A percentile compares a stretch with the other conserved stretches of the same genome.
These are phyloP conservation scores for Leptobrachium ailaonicum DNA, from an alignment of 2,113 vertebrate genomes.

Conservation along the genomic window DNA sequence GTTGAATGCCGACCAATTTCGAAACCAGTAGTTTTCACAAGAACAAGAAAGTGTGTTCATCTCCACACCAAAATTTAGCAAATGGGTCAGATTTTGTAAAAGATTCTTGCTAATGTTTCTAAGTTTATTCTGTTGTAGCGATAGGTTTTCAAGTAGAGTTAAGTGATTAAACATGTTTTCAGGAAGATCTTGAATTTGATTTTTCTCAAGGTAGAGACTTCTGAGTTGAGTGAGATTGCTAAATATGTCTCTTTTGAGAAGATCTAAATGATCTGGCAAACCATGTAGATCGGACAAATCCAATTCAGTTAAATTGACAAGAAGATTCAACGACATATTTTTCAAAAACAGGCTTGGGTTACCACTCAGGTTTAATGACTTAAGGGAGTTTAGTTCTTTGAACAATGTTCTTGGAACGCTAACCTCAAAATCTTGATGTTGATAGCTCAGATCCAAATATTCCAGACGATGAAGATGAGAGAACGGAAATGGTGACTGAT, in stretches of 20 bases:
- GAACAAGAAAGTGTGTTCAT: conserved; percentile 47
- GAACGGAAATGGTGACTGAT: conserved; percentile 44
- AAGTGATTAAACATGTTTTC: conserved; percentile 36
- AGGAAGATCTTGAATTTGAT: conserved; percentile 40
- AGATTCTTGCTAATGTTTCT: conserved; percentile 38
- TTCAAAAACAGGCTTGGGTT: conserved; percentile 39
- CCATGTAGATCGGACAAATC: conserved; percentile 43
- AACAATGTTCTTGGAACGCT: conserved; percentile 34
- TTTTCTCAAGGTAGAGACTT: conserved; percentile 42
- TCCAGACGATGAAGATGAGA: conserved; percentile 10
- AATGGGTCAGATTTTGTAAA: conserved; percentile 4
- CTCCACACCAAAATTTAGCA: conserved; percentile 48
- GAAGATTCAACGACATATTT: conserved; percentile 33
- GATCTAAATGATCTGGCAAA: neutral
- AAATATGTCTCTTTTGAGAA: conserved; percentile 19
- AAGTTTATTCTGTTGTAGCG: conserved; percentile 39
- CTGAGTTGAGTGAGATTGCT: conserved; percentile 17
- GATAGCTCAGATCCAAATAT: conserved; percentile 43
- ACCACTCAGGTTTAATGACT: conserved; percentile 35
- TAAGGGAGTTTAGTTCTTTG: conserved; percentile 43
- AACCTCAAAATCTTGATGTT: conserved; percentile 17
- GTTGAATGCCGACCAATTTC: conserved; percentile 51
- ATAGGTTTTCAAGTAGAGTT: conserved; percentile 32
- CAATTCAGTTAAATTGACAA: conserved; percentile 30
- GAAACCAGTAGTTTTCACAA: conserved; percentile 54